These are phyloP conservation scores for Lanius ludovicianus DNA, from an alignment of 2,113 vertebrate genomes.

Conservation along the genomic window DNA sequence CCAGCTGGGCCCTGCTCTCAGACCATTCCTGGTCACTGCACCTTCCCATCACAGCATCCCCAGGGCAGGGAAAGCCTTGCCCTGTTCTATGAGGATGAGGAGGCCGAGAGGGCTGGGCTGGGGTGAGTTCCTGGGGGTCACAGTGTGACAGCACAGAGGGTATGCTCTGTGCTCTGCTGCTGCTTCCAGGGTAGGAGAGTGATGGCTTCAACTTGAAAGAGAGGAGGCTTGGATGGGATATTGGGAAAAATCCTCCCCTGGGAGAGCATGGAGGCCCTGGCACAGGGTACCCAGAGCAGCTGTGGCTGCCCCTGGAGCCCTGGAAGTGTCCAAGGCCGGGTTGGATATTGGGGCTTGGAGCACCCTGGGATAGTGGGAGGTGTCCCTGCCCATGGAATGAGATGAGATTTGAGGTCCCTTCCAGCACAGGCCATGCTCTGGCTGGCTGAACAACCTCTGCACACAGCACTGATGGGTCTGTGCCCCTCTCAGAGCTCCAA, in stretches of 20 bases:
- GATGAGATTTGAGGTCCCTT: background rate
- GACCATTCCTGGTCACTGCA: accelerated
- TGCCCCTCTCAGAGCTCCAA: background rate
- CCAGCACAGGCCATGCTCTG: background rate
- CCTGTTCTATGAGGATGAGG: background rate
- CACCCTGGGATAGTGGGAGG: accelerated
- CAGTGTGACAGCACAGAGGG: accelerated
- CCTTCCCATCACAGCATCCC: background rate
- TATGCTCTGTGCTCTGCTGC: background rate
- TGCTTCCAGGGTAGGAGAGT: background rate
- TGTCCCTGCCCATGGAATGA: background rate
- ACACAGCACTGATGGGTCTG: accelerated
- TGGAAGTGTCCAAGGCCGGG: background rate
- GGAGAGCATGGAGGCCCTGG: background rate
- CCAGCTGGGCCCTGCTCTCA: background rate
- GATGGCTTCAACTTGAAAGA: background rate
- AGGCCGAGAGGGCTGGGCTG: background rate
- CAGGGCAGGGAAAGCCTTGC: background rate
- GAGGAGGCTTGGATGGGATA: background rate
- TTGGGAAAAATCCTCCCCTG: background rate
- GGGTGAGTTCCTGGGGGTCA: background rate
- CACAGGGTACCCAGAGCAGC: background rate
- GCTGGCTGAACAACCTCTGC: background rate
- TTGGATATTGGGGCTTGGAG: background rate
- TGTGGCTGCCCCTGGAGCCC: background rate